Evolutionary conservation across 2,797 vertebrate genomes (phyloP).

Genomic region (Emys orbicularis): DNA sequence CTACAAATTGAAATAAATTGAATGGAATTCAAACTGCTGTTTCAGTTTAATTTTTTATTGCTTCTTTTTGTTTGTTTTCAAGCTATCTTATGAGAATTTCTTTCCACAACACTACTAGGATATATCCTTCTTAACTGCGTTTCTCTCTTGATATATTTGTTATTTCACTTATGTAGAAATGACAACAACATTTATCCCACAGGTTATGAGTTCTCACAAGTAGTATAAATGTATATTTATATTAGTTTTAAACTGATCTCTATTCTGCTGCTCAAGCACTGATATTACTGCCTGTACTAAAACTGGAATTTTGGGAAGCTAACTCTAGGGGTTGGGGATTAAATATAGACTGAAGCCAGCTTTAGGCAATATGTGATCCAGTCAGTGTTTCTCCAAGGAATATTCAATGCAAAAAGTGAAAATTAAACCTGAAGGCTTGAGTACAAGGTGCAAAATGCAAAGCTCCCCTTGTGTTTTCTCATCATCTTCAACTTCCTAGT

Average conservation of each 20-base stretch:
- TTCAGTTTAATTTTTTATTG: conserved; percentile 23
- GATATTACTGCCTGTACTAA: not conserved
- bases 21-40: not conserved
- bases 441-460: conserved; percentile 65
- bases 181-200: conserved; percentile 24
- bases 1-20: conserved; percentile 45
- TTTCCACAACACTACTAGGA: not conserved
- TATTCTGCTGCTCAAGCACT: not conserved
- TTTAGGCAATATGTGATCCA: conserved; percentile 10
- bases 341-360: conserved; percentile 20
- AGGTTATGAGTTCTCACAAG: not conserved
- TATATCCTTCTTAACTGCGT: not conserved
- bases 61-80: conserved; percentile 10
- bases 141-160: not conserved
- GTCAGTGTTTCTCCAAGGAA: conserved; percentile 28
- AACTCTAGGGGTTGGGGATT: not conserved
- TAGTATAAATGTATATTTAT: conserved; percentile 31
- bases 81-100: not conserved
- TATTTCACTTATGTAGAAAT: conserved; percentile 36
- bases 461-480: conserved; percentile 58
- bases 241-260: conserved; percentile 32
- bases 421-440: conserved; percentile 71
- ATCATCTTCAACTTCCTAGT: conserved; percentile 69
- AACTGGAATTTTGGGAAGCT: not conserved
- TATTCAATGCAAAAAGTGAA: conserved; percentile 61